These are phyloP conservation scores for Octodonta nipae DNA, from an alignment of 2,888 invertebrate species.

Conservation along the genomic window DNA sequence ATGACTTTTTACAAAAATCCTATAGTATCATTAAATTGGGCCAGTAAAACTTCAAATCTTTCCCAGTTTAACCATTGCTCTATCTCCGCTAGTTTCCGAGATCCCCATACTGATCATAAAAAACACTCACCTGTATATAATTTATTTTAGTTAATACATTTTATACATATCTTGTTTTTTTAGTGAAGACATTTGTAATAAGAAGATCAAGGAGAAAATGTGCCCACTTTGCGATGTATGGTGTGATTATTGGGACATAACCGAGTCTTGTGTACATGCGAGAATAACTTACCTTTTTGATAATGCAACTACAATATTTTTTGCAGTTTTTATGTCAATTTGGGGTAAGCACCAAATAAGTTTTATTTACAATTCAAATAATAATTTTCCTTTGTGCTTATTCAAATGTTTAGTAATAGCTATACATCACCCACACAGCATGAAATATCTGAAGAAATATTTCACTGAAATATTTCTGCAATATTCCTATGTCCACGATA, in stretches of 20 bases:
- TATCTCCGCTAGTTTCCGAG: no score
- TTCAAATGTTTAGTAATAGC: neutral
- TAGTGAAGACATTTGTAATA: constrained; percentile 61
- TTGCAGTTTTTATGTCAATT: constrained; percentile 89
- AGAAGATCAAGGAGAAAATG: constrained; percentile 56
- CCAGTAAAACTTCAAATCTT: no score
- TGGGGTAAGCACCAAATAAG: constrained; percentile 76
- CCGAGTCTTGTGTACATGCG: constrained; percentile 73
- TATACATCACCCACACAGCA: neutral
- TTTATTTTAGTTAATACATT: neutral
- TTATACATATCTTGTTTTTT: constrained; percentile 12
- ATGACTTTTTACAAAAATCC: no score
- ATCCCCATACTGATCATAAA: no score
- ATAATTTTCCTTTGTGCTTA: constrained; percentile 1
- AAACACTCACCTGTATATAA: constrained; percentile 1
- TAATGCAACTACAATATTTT: constrained; percentile 87
- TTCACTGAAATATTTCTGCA: no score
- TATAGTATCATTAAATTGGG: no score
- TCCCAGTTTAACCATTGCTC: no score
- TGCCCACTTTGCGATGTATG: constrained; percentile 81
- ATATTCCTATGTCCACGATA: no score
- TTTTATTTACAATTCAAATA: no score
- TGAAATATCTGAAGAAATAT: no score
- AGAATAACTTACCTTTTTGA: constrained; percentile 84
- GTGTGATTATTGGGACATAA: constrained; percentile 77